Evolutionary conservation across 64 coral and sea anemone genomes (phyloP), one percentile per base, ranked within the genome.

Genomic region (Montipora cactus): DNA sequence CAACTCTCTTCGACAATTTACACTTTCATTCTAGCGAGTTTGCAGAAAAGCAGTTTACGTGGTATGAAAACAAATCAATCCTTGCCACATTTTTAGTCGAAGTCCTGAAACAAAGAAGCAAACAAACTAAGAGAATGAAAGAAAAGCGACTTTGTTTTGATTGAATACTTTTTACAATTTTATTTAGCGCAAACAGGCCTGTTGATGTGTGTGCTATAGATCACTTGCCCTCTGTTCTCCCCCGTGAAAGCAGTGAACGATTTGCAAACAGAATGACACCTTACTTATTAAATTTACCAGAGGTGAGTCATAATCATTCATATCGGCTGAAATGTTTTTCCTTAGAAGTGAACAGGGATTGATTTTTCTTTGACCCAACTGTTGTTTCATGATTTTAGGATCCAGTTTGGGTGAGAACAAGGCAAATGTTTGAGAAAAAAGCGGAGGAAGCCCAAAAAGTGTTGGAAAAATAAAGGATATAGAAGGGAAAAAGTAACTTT

Each of bases 171-270:
- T 68, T 68, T 75, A 5, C 64, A 16, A 75, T 28, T 16, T 47
- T 53, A n/a, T 71, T 87, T n/a, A 88, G 66, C 28, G 80, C 46
- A 21, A 81, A 49, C 61, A 88, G 71, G 86, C 62, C 75, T 52
- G 76, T 94, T 70, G 92, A 94, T 57, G 64, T 94, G 47, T 11
- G 78, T 50, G 85, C 92, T 5, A 89, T 94, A 58, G 92, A 94
- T 74, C 47, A 83, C 25, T 78, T 94, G 28, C 92, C 92, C 47
- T 94, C 92, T 12, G 68, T 89, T 44, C 74, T 94, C 49, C 86
- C 92, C 3, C 47, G 77, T 80, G 86, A 94, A 75, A 89, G 84
- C 46, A 94, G 92, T 78, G 49, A 83, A 79, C 10, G 28, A 62
- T 94, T 94, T 81, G 92, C 85, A 18, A 78, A 80, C 22, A 89